Conservation (phyloP, 2,797 vertebrate species). For the Anguilla obscura region DNA sequence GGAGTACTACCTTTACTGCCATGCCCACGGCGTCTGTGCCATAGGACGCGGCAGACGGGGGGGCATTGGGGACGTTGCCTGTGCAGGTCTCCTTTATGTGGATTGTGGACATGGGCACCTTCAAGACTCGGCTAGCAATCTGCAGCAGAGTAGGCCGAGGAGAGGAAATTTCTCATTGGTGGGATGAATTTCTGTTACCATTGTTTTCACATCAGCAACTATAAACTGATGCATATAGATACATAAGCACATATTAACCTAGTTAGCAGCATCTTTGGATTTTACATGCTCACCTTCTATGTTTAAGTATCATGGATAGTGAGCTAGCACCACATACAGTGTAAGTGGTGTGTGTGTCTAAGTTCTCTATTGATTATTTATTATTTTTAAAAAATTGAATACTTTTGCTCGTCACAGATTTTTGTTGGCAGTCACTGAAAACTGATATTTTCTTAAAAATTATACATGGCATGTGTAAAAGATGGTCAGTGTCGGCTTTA, state of each 20-base stretch:
- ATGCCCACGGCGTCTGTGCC: conserved; percentile 76
- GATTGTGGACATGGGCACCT: conserved; percentile 73
- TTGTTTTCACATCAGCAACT: not conserved
- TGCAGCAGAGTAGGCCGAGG: conserved; percentile 43
- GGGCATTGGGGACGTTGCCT: conserved; percentile 71
- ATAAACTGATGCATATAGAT: too few species aligned
- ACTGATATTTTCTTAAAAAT: not conserved
- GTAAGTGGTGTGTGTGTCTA: not conserved
- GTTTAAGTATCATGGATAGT: not conserved
- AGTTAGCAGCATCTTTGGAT: not conserved
- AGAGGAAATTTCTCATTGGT: not conserved
- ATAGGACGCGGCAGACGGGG: conserved; percentile 68
- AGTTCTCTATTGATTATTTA: not conserved
- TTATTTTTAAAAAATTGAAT: not conserved
- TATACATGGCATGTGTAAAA: not conserved
- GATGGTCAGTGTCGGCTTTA: not conserved
- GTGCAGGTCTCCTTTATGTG: conserved; percentile 78
- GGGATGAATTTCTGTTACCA: not conserved
- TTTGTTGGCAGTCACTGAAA: not conserved
- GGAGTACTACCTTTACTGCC: conserved; percentile 74
- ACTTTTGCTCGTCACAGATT: not conserved
- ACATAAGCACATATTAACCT: too few species aligned
- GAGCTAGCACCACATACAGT: not conserved
- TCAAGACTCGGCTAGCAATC: conserved; percentile 76
- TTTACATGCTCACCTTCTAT: not conserved